Conservation (phyloP, 37 sponge, comb jelly and placozoan genomes). For the Beroe forskalii region DNA sequence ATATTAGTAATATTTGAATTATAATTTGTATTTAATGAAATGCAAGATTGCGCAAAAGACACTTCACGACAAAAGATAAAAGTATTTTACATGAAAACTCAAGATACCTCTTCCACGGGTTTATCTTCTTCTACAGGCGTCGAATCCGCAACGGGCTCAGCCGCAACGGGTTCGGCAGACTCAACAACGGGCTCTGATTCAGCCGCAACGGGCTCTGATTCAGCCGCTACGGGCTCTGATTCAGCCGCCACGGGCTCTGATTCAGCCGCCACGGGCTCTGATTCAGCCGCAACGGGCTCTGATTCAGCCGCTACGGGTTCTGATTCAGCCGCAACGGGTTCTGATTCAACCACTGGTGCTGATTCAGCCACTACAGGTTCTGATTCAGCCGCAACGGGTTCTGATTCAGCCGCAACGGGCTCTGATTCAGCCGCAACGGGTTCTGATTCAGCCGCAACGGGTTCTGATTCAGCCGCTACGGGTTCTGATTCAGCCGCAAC, state of each 20-base stretch:
- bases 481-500: not conserved
- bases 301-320: not conserved
- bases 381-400: not conserved
- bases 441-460: conserved; percentile 15
- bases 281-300: not conserved
- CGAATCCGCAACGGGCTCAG: not conserved
- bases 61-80: too few species aligned
- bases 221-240: not conserved
- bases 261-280: not conserved
- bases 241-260: not conserved
- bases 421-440: not conserved
- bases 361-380: not conserved
- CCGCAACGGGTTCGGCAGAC: conserved; percentile 2
- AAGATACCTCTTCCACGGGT: not conserved
- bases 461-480: not conserved
- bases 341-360: not conserved
- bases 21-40: too few species aligned
- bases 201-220: not conserved
- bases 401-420: not conserved
- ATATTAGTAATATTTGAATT: too few species aligned
- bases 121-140: not conserved
- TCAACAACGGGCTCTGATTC: not conserved
- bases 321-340: not conserved
- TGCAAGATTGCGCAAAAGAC: too few species aligned
- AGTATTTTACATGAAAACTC: not conserved